A percentile compares a stretch with the other conserved stretches of the same genome.
phyloP scores from a whole-genome alignment of 2,113 vertebrate species.

The Sinosuthora webbiana region DNA sequence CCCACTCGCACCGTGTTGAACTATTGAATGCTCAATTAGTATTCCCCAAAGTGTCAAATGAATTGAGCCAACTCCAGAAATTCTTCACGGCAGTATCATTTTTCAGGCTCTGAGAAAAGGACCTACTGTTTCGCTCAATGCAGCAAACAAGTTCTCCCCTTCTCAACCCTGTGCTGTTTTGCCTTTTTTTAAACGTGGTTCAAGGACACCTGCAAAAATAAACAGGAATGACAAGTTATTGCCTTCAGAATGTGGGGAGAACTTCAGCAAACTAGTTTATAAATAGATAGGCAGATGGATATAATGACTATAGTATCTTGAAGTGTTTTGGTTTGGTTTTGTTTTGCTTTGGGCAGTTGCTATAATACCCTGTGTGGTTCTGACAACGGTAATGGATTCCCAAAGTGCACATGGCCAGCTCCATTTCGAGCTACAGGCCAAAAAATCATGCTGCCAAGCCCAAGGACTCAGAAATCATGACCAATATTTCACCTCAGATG shows the following conservation, averaged over 20 bases:
- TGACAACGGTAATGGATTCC: background rate
- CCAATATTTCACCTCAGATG: background rate
- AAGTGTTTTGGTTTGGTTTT: background rate
- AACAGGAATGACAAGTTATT: background rate
- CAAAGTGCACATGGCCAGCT: background rate
- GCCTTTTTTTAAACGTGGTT: background rate
- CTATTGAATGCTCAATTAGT: slow-evolving; percentile 24
- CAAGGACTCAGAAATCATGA: background rate
- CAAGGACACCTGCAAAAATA: slow-evolving; percentile 37
- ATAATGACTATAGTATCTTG: background rate
- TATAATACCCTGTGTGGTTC: background rate
- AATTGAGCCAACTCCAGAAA: slow-evolving; percentile 15
- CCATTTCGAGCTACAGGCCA: background rate
- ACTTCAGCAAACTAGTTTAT: background rate
- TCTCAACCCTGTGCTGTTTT: background rate
- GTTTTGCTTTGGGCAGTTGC: slow-evolving; percentile 24
- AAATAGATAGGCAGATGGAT: background rate
- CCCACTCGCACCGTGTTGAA: background rate
- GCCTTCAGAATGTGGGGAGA: background rate
- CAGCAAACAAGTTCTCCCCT: background rate
- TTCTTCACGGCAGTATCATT: background rate
- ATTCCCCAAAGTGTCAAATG: background rate
- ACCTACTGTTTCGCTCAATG: background rate
- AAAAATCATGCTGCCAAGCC: background rate
- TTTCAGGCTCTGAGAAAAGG: background rate